These are phyloP conservation scores for Anoplophora glabripennis DNA, from an alignment of 1,140 invertebrate genomes.

Conservation along the genomic window DNA sequence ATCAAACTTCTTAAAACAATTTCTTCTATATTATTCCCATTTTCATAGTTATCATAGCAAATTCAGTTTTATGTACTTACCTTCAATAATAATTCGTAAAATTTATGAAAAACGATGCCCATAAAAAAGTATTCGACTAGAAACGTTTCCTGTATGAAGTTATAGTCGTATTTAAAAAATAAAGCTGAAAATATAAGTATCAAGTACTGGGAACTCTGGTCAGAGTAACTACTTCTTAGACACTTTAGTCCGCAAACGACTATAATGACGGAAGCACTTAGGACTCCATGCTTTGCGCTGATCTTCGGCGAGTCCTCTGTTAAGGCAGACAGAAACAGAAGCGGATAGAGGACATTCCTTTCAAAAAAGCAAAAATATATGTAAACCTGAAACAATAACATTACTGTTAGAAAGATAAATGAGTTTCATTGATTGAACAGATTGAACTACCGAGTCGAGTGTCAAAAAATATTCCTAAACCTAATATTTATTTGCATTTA, in stretches of 20 bases:
- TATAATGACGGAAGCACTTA: conserved; percentile 76
- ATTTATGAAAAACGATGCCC: conserved; percentile 78
- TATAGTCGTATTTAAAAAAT: conserved; percentile 83
- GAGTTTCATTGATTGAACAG: too few species aligned
- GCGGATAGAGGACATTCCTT: conserved; percentile 87
- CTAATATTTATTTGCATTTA: too few species aligned
- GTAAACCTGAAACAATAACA: conserved; percentile 62
- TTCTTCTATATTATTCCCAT: too few species aligned
- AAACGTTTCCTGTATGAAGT: conserved; percentile 77
- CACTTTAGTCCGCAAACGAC: conserved; percentile 87
- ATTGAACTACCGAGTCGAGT: too few species aligned
- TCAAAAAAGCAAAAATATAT: conserved; percentile 91
- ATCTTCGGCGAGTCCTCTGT: conserved; percentile 80
- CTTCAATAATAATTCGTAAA: conserved; percentile 84
- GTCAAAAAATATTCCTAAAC: too few species aligned
- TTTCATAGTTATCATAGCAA: too few species aligned
- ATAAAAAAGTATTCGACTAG: conserved; percentile 91
- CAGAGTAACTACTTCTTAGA: conserved; percentile 85
- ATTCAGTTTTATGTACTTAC: conserved; percentile 45
- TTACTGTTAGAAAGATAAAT: too few species aligned
- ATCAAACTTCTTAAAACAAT: too few species aligned
- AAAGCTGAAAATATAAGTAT: conserved; percentile 89
- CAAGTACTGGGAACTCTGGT: conserved; percentile 88
- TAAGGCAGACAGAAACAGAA: conserved; percentile 83
- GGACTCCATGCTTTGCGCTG: conserved; percentile 72